Evolutionary conservation across 2,113 vertebrate species (phyloP).

Genomic region (Struthio camelus): DNA sequence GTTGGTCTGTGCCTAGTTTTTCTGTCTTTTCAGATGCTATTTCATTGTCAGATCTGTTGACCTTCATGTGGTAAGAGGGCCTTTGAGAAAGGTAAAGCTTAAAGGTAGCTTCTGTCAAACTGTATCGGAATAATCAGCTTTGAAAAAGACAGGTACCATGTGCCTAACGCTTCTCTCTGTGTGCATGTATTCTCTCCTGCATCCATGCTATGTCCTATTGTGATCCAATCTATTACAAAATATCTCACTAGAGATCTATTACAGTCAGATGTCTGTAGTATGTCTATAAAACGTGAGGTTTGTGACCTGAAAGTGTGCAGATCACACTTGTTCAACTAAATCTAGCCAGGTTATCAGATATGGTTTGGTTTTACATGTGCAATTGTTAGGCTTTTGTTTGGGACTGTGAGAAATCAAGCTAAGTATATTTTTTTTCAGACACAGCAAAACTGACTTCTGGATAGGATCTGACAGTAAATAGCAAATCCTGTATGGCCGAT

Average conservation of each 20-base stretch:
- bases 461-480: background rate
- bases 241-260: background rate
- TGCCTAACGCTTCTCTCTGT: rapidly evolving
- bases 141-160: background rate
- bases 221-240: background rate
- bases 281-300: rapidly evolving
- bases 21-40: background rate
- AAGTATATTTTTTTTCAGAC: background rate
- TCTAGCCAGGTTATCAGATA: rapidly evolving
- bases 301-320: background rate
- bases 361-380: rapidly evolving
- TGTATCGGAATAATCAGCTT: background rate
- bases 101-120: background rate
- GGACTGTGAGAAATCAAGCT: background rate
- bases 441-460: background rate
- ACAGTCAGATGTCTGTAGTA: background rate
- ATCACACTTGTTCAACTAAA: rapidly evolving
- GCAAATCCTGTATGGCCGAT: background rate
- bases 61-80: background rate
- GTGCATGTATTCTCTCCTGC: background rate
- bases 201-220: background rate
- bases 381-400: rapidly evolving
- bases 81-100: background rate
- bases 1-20: background rate
- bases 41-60: background rate